Percentiles rank a stretch among this genome's conserved stretches.
Evolutionary conservation across 2,113 vertebrate genomes (phyloP).

Genomic region (Diadophis punctatus): DNA sequence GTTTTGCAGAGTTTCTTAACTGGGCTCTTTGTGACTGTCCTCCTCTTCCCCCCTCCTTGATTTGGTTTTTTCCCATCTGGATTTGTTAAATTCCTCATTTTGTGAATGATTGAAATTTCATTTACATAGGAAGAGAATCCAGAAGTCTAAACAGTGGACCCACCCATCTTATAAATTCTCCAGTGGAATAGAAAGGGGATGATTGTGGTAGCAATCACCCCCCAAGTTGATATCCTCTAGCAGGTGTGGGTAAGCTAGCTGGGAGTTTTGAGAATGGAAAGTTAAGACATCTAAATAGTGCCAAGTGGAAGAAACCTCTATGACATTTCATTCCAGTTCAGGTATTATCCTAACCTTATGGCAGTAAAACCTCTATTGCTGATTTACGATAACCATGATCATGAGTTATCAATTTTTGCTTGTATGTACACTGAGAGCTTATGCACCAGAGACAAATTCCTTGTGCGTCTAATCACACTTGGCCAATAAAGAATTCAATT

Average conservation of each 20-base stretch:
- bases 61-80: not conserved
- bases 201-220: not conserved
- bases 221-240: not conserved
- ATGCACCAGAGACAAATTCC: too few relatives aligned
- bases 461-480: too few relatives aligned
- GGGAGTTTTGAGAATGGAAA: not conserved
- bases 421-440: too few relatives aligned
- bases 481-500: too few relatives aligned
- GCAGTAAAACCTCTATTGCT: too few relatives aligned
- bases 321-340: not conserved
- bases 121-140: not conserved
- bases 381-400: too few relatives aligned
- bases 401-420: too few relatives aligned
- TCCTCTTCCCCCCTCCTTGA: not conserved
- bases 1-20: not conserved
- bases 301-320: not conserved
- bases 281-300: not conserved
- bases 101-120: not conserved
- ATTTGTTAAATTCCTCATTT: not conserved
- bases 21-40: not conserved
- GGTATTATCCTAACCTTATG: not conserved
- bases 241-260: not conserved
- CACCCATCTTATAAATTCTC: not conserved
- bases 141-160: not conserved
- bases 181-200: not conserved